phyloP scores from a whole-genome alignment of 2,888 invertebrate species.

The Lutraria lutraria region DNA sequence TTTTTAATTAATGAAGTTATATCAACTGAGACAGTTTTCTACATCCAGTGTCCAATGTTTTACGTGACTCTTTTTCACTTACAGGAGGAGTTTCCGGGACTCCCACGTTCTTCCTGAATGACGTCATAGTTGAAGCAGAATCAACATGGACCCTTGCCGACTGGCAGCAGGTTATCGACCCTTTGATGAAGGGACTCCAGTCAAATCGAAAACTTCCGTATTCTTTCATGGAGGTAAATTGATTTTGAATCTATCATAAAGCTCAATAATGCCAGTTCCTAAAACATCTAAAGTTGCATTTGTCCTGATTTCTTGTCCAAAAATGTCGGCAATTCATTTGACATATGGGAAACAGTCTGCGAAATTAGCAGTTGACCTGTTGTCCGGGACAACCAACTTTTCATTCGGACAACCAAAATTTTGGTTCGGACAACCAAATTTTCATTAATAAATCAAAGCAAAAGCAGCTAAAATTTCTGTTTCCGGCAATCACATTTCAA shows the following conservation, averaged over 20 bases:
- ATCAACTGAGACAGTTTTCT: too few species aligned
- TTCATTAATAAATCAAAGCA: too few species aligned
- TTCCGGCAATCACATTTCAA: too few species aligned
- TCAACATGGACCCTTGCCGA: slow-evolving; percentile 74
- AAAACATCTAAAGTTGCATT: neutral
- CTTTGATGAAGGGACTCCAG: slow-evolving; percentile 52
- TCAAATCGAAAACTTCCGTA: neutral
- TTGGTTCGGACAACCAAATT: too few species aligned
- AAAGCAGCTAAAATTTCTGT: too few species aligned
- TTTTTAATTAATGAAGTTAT: too few species aligned
- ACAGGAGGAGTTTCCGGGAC: slow-evolving; percentile 79
- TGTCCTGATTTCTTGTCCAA: too few species aligned
- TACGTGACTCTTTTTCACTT: neutral
- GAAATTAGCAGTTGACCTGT: too few species aligned
- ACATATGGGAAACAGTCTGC: too few species aligned
- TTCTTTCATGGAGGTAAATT: neutral
- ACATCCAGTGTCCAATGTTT: neutral
- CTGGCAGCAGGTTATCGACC: slow-evolving; percentile 79
- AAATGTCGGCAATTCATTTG: too few species aligned
- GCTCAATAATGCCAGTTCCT: neutral
- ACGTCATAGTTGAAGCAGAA: slow-evolving; percentile 71
- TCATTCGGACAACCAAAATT: too few species aligned
- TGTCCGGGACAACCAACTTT: too few species aligned
- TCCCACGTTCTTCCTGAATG: slow-evolving; percentile 81
- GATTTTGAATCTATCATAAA: neutral